Evolutionary conservation across 2,797 vertebrate species (phyloP).

Genomic region (Florisuga fusca): DNA sequence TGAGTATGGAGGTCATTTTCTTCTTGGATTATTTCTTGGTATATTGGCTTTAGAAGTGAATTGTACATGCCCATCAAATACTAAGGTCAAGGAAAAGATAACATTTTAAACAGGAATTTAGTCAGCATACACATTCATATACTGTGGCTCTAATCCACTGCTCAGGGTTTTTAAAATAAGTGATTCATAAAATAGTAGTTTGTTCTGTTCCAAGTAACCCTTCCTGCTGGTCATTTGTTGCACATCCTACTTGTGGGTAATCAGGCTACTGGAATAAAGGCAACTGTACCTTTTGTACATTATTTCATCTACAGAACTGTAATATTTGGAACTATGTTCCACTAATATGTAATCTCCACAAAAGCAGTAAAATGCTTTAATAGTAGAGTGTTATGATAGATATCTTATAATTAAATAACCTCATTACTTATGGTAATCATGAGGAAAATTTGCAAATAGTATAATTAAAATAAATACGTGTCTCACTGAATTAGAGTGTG

Average conservation of each 20-base stretch:
- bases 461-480: constrained; percentile 37
- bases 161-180: neutral
- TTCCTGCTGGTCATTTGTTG: neutral
- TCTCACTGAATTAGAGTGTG: neutral
- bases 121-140: neutral
- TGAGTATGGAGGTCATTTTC: constrained; percentile 1
- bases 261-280: neutral
- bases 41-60: constrained; percentile 12
- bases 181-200: neutral
- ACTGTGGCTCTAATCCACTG: neutral
- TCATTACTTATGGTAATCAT: neutral
- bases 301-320: neutral
- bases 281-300: neutral
- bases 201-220: neutral
- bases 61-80: neutral
- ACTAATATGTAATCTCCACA: neutral
- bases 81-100: neutral
- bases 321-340: neutral
- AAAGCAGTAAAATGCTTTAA: constrained; percentile 16
- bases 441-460: neutral
- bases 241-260: neutral
- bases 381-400: neutral
- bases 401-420: neutral
- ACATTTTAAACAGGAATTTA: neutral
- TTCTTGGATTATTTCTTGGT: neutral